These are phyloP conservation scores for Polyommatus icarus DNA, from an alignment of 2,888 invertebrate species.

Conservation along the genomic window DNA sequence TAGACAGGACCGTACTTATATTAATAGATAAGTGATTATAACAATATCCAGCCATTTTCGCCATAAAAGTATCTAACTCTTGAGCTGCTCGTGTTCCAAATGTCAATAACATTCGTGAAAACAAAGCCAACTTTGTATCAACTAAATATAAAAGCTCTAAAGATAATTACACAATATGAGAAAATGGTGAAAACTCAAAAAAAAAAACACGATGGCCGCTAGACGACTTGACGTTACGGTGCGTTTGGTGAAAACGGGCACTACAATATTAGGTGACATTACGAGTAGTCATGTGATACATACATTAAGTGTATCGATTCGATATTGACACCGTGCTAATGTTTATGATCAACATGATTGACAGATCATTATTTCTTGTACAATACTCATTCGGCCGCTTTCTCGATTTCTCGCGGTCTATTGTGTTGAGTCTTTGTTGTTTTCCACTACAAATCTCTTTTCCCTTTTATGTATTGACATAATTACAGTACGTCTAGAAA, in stretches of 20 bases:
- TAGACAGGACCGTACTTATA: too few species aligned
- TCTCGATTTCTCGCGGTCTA: slow-evolving; percentile 33
- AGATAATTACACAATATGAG: too few species aligned
- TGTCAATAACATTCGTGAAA: too few species aligned
- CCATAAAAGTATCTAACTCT: too few species aligned
- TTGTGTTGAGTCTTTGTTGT: slow-evolving; percentile 31
- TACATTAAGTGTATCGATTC: background rate
- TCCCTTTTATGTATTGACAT: background rate
- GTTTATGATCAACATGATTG: slow-evolving; percentile 22
- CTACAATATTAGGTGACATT: background rate
- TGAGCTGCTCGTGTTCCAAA: too few species aligned
- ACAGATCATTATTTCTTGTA: slow-evolving; percentile 25
- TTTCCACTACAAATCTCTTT: slow-evolving; percentile 8
- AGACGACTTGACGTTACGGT: background rate
- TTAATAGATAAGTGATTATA: background rate
- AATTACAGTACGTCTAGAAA: background rate
- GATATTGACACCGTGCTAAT: background rate
- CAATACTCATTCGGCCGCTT: slow-evolving; percentile 30
- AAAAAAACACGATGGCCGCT: too few species aligned
- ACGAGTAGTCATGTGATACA: background rate
- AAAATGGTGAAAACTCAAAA: too few species aligned
- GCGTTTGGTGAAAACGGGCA: background rate
- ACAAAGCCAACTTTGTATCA: too few species aligned
- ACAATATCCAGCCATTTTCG: too few species aligned
- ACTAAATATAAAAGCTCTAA: too few species aligned